Evolutionary conservation across 2,113 vertebrate species (phyloP).

Genomic region (Myrmecobius fasciatus): DNA sequence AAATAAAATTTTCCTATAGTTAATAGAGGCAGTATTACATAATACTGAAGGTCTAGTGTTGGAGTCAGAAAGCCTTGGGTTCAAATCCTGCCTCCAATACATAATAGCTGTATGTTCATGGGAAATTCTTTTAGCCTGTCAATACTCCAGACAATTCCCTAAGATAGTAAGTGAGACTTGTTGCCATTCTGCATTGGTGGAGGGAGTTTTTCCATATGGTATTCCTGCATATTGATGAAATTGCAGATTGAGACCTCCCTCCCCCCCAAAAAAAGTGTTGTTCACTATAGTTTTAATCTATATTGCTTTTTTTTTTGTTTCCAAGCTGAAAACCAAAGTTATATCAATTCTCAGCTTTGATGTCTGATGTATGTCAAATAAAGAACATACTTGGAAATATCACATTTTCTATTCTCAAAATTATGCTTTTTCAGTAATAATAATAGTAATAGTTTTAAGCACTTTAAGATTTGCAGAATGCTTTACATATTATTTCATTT

Average conservation of each 20-base stretch:
- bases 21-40: background rate
- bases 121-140: background rate
- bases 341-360: background rate
- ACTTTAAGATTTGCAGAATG: background rate
- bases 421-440: background rate
- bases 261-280: background rate
- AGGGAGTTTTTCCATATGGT: background rate
- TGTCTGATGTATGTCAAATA: background rate
- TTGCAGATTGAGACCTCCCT: background rate
- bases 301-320: background rate
- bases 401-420: background rate
- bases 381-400: background rate
- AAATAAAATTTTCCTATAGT: background rate
- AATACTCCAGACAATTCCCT: background rate
- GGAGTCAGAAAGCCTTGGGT: background rate
- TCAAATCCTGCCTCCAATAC: background rate
- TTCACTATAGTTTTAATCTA: background rate
- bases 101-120: background rate
- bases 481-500: background rate
- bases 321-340: background rate
- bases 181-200: background rate
- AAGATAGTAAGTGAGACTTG: background rate
- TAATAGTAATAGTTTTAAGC: background rate
- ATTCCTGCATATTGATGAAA: background rate
- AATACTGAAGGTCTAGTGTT: background rate